phyloP scores from a whole-genome alignment of 2,113 vertebrate genomes.

The Tapirus terrestris region DNA sequence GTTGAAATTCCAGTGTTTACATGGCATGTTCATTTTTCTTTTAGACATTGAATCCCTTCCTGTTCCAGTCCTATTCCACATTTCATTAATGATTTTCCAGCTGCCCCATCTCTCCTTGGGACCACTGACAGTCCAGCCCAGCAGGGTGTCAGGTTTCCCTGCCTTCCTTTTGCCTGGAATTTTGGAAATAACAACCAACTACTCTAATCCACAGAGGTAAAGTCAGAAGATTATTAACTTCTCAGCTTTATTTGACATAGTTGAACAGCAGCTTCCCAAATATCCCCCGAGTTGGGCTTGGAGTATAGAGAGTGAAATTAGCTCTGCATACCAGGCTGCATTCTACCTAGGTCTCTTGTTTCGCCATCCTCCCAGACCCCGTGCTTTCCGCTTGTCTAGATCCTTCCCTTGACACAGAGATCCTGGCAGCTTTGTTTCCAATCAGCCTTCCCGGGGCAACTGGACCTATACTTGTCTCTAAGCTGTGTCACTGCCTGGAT shows the following conservation, averaged over 20 bases:
- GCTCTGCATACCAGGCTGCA: background rate
- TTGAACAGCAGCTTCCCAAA: background rate
- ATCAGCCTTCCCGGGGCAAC: background rate
- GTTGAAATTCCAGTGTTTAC: background rate
- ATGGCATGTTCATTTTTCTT: background rate
- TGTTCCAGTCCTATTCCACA: background rate
- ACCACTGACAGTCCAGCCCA: background rate
- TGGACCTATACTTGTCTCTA: background rate
- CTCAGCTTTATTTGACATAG: background rate
- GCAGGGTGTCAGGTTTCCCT: background rate
- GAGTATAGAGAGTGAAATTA: background rate
- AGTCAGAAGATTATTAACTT: background rate
- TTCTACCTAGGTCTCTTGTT: rapidly evolving
- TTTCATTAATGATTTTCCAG: background rate
- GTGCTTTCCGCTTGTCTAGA: background rate
- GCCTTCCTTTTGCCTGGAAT: background rate
- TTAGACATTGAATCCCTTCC: background rate
- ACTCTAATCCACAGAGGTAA: background rate
- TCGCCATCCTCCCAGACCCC: background rate
- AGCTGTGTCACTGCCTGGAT: background rate
- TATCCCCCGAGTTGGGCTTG: background rate
- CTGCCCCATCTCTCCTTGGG: background rate
- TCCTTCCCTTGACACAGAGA: background rate
- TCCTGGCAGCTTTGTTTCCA: background rate
- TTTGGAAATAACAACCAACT: background rate